Conservation (phyloP, 2,888 invertebrate genomes). For the Augiades crinisus region DNA sequence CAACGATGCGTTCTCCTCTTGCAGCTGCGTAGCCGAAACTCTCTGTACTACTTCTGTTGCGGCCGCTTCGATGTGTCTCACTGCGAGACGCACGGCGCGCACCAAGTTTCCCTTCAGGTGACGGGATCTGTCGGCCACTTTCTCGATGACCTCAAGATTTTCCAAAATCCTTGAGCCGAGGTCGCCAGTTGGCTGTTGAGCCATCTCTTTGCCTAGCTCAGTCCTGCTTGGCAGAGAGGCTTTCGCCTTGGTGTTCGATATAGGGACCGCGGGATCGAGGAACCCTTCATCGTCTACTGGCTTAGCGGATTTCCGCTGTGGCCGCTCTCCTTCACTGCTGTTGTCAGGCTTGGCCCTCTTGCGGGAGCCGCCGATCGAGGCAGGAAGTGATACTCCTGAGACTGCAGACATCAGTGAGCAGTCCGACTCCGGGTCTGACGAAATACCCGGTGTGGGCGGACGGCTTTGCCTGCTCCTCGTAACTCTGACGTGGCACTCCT, state of each 20-base stretch:
- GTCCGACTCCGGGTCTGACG: too few relatives aligned
- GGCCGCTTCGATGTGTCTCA: slow-evolving; percentile 3
- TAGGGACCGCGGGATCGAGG: neutral
- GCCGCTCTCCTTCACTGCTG: neutral
- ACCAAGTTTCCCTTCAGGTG: slow-evolving; percentile 11
- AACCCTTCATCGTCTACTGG: neutral
- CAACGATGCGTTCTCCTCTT: neutral
- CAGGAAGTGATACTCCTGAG: too few relatives aligned
- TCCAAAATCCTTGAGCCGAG: neutral
- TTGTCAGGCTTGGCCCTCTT: too few relatives aligned
- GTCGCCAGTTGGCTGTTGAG: neutral
- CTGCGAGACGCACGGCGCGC: slow-evolving; percentile 5
- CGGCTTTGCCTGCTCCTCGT: too few relatives aligned
- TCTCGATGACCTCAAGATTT: neutral
- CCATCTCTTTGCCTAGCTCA: neutral
- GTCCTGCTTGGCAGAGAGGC: neutral
- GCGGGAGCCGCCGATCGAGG: too few relatives aligned
- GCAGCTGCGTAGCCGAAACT: neutral
- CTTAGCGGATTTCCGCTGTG: too few relatives aligned
- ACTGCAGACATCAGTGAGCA: too few relatives aligned
- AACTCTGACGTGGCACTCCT: too few relatives aligned
- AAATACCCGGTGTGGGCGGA: too few relatives aligned
- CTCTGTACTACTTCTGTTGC: neutral
- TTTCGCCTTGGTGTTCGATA: neutral
- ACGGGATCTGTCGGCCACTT: slow-evolving; percentile 9